These are phyloP conservation scores for Hypothenemus hampei DNA, from an alignment of 1,140 invertebrate genomes.

Conservation along the genomic window DNA sequence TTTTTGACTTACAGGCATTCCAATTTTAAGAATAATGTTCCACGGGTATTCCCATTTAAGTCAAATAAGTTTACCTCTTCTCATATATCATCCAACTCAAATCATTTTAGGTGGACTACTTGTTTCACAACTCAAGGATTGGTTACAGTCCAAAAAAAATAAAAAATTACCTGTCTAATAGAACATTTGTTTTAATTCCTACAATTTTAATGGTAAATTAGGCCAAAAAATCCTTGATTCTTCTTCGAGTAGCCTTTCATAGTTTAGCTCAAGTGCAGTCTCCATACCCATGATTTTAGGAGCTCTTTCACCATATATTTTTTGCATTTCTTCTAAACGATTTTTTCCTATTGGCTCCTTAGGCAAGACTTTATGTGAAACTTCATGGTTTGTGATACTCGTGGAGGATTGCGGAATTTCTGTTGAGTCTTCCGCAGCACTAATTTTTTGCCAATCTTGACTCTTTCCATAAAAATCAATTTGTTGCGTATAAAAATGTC, in stretches of 20 bases:
- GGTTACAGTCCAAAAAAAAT: slow-evolving; percentile 39
- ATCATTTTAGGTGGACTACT: slow-evolving; percentile 54
- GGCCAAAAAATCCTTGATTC: slow-evolving; percentile 66
- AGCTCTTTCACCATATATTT: slow-evolving; percentile 57
- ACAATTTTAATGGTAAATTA: slow-evolving; percentile 61
- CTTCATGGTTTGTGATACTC: background rate
- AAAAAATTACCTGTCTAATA: slow-evolving; percentile 26
- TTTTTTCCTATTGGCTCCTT: slow-evolving; percentile 29
- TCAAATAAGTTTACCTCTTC: slow-evolving; percentile 52
- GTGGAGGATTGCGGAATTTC: no score
- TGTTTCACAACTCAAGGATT: slow-evolving; percentile 48
- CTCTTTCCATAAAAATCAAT: slow-evolving; percentile 10
- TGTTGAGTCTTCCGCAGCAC: background rate
- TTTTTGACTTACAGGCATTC: slow-evolving; percentile 49
- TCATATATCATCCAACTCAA: slow-evolving; percentile 57
- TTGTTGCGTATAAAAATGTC: slow-evolving; percentile 34
- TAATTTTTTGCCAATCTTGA: slow-evolving; percentile 1
- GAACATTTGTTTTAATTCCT: slow-evolving; percentile 7
- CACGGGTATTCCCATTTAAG: slow-evolving; percentile 52
- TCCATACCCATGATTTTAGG: slow-evolving; percentile 70
- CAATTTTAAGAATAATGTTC: slow-evolving; percentile 55
- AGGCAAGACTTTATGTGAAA: background rate
- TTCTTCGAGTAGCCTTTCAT: slow-evolving; percentile 58
- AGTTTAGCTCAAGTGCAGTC: slow-evolving; percentile 62
- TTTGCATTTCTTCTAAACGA: slow-evolving; percentile 30